A percentile compares a stretch with the other conserved stretches of the same genome.
These are phyloP conservation scores for Hippocampus abdominalis DNA, from an alignment of 2,113 vertebrate species.

Conservation along the genomic window DNA sequence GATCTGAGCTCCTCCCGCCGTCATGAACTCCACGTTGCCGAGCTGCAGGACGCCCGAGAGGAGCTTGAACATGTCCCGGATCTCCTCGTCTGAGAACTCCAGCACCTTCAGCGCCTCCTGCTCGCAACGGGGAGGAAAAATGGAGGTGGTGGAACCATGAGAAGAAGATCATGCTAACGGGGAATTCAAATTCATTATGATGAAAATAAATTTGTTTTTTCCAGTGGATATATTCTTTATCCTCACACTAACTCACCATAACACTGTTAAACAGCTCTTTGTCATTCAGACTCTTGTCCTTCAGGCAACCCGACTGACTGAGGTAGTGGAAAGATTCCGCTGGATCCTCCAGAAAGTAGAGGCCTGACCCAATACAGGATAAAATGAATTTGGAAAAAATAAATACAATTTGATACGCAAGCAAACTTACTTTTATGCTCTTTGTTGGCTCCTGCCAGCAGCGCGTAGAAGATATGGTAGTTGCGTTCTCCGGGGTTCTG, in stretches of 20 bases:
- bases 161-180: neutral
- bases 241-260: conserved; percentile 81
- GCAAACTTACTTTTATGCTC: conserved; percentile 76
- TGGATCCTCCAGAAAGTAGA: conserved; percentile 79
- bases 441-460: conserved; percentile 78
- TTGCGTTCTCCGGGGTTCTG: conserved; percentile 87
- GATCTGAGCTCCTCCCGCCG: conserved; percentile 86
- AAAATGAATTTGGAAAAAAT: neutral
- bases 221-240: too few species aligned
- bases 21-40: conserved; percentile 90
- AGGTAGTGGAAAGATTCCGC: conserved; percentile 81
- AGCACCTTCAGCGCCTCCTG: conserved; percentile 86
- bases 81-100: conserved; percentile 84
- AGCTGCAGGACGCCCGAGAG: conserved; percentile 86
- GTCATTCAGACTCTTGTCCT: conserved; percentile 83
- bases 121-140: neutral
- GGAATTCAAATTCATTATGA: neutral
- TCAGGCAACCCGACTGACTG: conserved; percentile 83
- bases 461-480: conserved; percentile 89
- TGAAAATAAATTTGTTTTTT: neutral
- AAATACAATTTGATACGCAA: neutral
- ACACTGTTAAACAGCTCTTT: conserved; percentile 82
- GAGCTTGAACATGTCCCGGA: conserved; percentile 86
- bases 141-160: too few species aligned
- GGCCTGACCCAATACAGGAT: conserved; percentile 59